A percentile compares a stretch with the other conserved stretches of the same genome.
phyloP scores from a whole-genome alignment of 2,113 vertebrate species.

The Phoenicopterus ruber region DNA sequence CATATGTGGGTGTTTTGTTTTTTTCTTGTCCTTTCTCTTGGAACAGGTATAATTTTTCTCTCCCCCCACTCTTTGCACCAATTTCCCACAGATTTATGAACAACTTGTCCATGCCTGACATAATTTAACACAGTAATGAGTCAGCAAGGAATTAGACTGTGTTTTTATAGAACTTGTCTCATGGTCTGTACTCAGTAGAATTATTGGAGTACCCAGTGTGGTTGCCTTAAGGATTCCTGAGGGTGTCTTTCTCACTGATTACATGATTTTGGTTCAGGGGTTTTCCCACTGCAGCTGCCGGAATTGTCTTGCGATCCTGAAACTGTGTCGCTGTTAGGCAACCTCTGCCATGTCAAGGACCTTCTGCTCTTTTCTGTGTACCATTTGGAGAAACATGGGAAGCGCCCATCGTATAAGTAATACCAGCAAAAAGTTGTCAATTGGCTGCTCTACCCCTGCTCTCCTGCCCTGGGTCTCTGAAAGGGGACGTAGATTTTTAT shows the following conservation, averaged over 20 bases:
- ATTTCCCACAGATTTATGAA: neutral
- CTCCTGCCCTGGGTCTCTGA: neutral
- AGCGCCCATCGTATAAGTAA: accelerated
- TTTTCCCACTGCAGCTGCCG: neutral
- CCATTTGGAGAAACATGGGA: neutral
- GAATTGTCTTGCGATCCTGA: neutral
- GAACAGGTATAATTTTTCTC: neutral
- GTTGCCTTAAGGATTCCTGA: neutral
- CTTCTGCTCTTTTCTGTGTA: neutral
- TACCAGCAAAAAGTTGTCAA: neutral
- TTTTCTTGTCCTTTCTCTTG: neutral
- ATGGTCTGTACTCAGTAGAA: neutral
- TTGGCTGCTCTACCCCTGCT: neutral
- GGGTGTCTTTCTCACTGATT: neutral
- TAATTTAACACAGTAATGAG: neutral
- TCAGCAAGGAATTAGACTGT: neutral
- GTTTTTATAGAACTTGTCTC: neutral
- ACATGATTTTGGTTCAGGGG: neutral
- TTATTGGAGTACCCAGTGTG: neutral
- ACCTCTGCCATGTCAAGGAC: neutral
- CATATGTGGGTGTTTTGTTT: accelerated
- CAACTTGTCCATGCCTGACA: neutral
- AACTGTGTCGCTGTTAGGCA: neutral
- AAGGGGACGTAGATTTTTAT: neutral
- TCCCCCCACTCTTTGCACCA: neutral